Conservation (phyloP, 2,888 invertebrate species). For the Carterocephalus palaemon region DNA sequence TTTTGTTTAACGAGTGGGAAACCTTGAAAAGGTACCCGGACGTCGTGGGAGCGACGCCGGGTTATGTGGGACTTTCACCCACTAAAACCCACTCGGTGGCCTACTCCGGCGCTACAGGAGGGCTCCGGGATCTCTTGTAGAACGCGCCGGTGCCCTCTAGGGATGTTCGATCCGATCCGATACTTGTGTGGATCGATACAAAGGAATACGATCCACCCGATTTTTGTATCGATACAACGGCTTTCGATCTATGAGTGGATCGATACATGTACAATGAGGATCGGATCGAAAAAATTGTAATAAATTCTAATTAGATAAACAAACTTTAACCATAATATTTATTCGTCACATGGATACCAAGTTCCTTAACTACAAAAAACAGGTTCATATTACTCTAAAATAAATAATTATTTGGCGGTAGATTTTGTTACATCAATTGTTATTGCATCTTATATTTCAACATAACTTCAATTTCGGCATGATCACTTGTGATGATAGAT, state of each 20-base stretch:
- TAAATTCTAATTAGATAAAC: slow-evolving; percentile 13
- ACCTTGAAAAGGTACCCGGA: too few relatives aligned
- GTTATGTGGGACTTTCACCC: too few relatives aligned
- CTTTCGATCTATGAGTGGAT: slow-evolving; percentile 26
- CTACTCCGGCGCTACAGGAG: too few relatives aligned
- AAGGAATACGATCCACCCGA: slow-evolving; percentile 16
- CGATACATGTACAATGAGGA: slow-evolving; percentile 22
- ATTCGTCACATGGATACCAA: slow-evolving; percentile 10
- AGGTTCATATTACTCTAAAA: slow-evolving; percentile 8
- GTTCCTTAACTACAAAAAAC: slow-evolving; percentile 10
- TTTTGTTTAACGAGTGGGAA: too few relatives aligned
- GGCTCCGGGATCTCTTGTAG: too few relatives aligned
- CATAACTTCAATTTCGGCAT: slow-evolving; percentile 1
- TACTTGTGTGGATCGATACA: too few relatives aligned
- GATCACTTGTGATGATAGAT: too few relatives aligned
- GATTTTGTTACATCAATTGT: slow-evolving; percentile 2
- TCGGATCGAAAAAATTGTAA: slow-evolving; percentile 15
- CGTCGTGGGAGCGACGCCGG: too few relatives aligned
- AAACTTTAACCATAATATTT: slow-evolving; percentile 10
- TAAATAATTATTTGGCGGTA: neutral
- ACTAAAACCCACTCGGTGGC: too few relatives aligned
- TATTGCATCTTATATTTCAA: neutral
- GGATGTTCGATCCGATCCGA: too few relatives aligned
- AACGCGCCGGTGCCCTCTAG: too few relatives aligned
- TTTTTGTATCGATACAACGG: slow-evolving; percentile 26